Conservation (phyloP, 2,888 invertebrate species). For the Torymus texanus region DNA sequence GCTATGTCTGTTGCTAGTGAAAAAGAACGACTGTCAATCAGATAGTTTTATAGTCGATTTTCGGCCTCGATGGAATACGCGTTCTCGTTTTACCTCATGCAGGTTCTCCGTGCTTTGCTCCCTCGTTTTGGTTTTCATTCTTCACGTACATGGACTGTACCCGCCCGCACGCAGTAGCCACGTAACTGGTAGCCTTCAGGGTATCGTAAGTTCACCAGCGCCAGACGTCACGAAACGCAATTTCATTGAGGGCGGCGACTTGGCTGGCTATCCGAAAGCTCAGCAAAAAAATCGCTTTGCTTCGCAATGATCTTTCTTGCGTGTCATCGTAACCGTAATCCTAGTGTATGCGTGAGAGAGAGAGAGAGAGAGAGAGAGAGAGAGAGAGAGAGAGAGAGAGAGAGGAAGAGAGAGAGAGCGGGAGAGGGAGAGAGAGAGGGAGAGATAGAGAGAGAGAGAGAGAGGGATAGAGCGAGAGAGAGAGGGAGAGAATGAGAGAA, state of each 20-base stretch:
- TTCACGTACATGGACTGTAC: neutral
- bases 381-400: too few species aligned
- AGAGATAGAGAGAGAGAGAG: too few species aligned
- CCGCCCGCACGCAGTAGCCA: neutral
- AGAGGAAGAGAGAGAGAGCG: too few species aligned
- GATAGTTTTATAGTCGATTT: constrained; percentile 41
- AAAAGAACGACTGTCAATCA: constrained; percentile 50
- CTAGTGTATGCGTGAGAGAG: neutral
- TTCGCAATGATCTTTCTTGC: constrained; percentile 22
- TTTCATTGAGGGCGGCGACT: constrained; percentile 17
- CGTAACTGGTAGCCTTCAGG: constrained; percentile 32
- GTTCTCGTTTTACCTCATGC: too few species aligned
- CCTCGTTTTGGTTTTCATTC: neutral
- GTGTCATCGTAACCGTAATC: constrained; percentile 35
- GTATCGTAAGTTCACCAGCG: constrained; percentile 31
- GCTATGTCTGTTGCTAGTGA: neutral
- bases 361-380: too few species aligned
- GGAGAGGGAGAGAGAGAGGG: too few species aligned
- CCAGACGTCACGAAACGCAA: constrained; percentile 40
- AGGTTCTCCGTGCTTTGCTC: neutral
- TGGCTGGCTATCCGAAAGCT: constrained; percentile 41
- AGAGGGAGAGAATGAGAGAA: too few species aligned
- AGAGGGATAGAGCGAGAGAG: too few species aligned
- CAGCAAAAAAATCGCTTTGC: constrained; percentile 41
- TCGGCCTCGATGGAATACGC: constrained; percentile 26